phyloP scores from a whole-genome alignment of 2,113 vertebrate genomes.

The Tragelaphus scriptus region DNA sequence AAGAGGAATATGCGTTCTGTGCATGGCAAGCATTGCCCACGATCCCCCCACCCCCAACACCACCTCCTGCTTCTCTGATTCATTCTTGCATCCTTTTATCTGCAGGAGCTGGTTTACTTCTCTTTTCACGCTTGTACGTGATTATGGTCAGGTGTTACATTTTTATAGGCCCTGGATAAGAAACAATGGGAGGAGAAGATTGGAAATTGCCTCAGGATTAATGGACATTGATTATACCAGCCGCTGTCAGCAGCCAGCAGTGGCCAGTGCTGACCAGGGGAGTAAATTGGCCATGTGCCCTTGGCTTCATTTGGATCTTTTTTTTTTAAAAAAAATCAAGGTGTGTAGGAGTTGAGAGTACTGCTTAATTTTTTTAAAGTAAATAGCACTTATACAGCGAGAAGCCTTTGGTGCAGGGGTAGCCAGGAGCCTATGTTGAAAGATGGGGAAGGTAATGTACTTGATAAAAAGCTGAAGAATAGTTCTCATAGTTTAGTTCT shows the following conservation, averaged over 20 bases:
- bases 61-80: not conserved
- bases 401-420: not conserved
- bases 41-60: accelerated
- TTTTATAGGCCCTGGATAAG: not conserved
- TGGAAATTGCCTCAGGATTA: not conserved
- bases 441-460: not conserved
- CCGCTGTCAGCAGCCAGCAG: not conserved
- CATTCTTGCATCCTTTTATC: not conserved
- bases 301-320: conserved; percentile 13
- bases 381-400: not conserved
- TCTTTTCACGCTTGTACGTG: not conserved
- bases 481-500: not conserved
- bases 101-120: not conserved
- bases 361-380: conserved; percentile 35
- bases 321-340: not conserved
- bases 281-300: not conserved
- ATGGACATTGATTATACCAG: not conserved
- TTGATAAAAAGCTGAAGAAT: conserved; percentile 11
- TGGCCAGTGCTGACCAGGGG: not conserved
- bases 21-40: not conserved
- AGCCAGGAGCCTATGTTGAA: not conserved
- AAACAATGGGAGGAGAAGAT: not conserved
- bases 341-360: conserved; percentile 8
- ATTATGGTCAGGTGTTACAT: not conserved
- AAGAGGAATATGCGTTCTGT: not conserved